Evolutionary conservation across 2,888 invertebrate genomes (phyloP).

Genomic region (Schizotus pectinicornis): DNA sequence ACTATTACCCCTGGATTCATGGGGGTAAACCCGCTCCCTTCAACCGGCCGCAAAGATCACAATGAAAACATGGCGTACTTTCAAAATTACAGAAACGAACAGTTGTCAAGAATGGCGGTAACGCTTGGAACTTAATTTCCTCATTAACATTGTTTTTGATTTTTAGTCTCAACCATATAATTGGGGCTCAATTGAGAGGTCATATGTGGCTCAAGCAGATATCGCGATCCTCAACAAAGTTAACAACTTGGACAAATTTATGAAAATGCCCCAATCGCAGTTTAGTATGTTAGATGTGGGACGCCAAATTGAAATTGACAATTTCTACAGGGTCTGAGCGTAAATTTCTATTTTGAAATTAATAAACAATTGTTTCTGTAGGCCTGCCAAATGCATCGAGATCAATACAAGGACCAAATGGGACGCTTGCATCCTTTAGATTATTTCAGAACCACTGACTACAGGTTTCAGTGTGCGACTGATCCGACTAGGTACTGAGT

Average conservation of each 20-base stretch:
- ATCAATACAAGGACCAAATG: slow-evolving; percentile 67
- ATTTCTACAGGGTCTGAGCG: slow-evolving; percentile 56
- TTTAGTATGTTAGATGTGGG: slow-evolving; percentile 56
- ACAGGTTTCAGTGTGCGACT: slow-evolving; percentile 64
- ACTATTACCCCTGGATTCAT: slow-evolving; percentile 52
- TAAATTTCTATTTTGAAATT: no score
- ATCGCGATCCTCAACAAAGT: slow-evolving; percentile 49
- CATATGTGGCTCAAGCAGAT: slow-evolving; percentile 55
- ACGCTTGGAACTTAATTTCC: neutral
- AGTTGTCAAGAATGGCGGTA: slow-evolving; percentile 56
- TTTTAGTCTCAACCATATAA: slow-evolving; percentile 56
- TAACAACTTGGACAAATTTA: slow-evolving; percentile 47
- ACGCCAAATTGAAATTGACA: slow-evolving; percentile 57
- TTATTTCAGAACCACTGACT: slow-evolving; percentile 63
- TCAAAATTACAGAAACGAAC: slow-evolving; percentile 57
- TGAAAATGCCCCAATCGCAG: slow-evolving; percentile 50
- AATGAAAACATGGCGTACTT: slow-evolving; percentile 46
- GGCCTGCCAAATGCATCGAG: slow-evolving; percentile 66
- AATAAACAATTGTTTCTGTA: slow-evolving; percentile 40
- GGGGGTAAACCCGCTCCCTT: slow-evolving; percentile 52
- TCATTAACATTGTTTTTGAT: slow-evolving; percentile 8
- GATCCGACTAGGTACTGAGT: slow-evolving; percentile 60
- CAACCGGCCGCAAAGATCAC: no score
- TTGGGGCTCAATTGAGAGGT: slow-evolving; percentile 54
- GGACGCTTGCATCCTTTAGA: slow-evolving; percentile 64